A percentile compares a stretch with the other conserved stretches of the same genome.
Evolutionary conservation across 2,888 invertebrate species (phyloP).

Genomic region (Yponomeuta evonymella): DNA sequence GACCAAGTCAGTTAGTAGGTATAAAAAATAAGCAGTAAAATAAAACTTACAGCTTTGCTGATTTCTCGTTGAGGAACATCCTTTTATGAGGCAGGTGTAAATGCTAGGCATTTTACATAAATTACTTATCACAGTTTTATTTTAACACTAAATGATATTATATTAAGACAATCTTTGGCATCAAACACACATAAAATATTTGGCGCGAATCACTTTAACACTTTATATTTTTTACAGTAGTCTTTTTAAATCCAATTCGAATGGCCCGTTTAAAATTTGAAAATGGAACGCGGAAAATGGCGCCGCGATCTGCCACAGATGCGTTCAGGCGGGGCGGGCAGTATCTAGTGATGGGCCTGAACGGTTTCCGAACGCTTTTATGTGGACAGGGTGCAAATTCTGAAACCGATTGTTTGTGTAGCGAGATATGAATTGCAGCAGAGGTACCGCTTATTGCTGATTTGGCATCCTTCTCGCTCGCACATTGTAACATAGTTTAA

Average conservation of each 20-base stretch:
- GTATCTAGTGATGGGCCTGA: slow-evolving; percentile 69
- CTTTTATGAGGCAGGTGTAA: slow-evolving; percentile 26
- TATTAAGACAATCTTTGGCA: slow-evolving; percentile 39
- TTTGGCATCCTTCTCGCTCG: no score
- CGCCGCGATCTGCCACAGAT: slow-evolving; percentile 31
- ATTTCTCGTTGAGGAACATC: slow-evolving; percentile 42
- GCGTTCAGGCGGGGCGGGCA: slow-evolving; percentile 64
- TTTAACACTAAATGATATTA: neutral
- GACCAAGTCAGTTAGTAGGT: neutral
- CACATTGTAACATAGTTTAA: no score
- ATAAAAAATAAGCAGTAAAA: neutral
- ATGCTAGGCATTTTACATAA: slow-evolving; percentile 26
- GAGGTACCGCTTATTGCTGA: slow-evolving; percentile 33
- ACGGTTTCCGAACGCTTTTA: slow-evolving; percentile 70
- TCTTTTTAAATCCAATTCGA: slow-evolving; percentile 28
- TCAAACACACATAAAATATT: slow-evolving; percentile 34
- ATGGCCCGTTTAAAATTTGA: slow-evolving; percentile 22
- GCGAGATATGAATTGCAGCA: slow-evolving; percentile 61
- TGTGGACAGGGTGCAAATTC: slow-evolving; percentile 68
- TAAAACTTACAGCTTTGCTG: slow-evolving; percentile 11
- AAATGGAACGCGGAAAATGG: slow-evolving; percentile 24
- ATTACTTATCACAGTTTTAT: slow-evolving; percentile 53
- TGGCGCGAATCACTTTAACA: slow-evolving; percentile 22
- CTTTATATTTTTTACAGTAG: slow-evolving; percentile 12
- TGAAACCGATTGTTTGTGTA: slow-evolving; percentile 65